Base-by-base conservation (phyloP, 2,113 vertebrate genomes). In the Rhea pennata region DNA sequence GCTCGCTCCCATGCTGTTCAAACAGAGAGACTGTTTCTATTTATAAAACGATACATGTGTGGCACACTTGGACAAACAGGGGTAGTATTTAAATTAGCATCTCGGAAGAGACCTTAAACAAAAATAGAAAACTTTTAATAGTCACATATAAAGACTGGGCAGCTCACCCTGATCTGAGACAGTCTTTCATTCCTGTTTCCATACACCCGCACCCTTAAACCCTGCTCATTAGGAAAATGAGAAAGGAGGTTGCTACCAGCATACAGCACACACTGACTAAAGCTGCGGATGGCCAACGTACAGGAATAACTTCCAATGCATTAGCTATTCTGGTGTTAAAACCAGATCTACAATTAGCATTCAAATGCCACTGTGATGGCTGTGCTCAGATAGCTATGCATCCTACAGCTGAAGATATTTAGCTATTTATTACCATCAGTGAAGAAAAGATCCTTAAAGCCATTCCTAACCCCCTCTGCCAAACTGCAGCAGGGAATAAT, bases 11-110 rank as follows among this genome's bases (percentile, higher is more conserved):
- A 48, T 10, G 44, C n/a, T 1, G 1, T 69, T 67, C 59, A 42
- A 88, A 82, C 50, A 86, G 70, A 71, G 53, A 56, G 73, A 61
- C 53, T 48, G 39, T 46, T 92, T 70, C 90, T 92, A 54, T 93
- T 87, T 95, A 92, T 95, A 88, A 83, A 82, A 92, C n/a, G 58
- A 75, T 71, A 74, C 39, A 90, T 6, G 3, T 72, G 50, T 83
- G 40, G 74, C 82, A 96, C 66, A 58, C 56, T 84, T 88, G 42
- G n/a, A 92, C 77, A 92, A 91, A 94, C 56, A 67, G 8, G 46
- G 50, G 23, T 12, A 46, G 71, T 48, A 89, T 83, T 75, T 91
- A 76, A 75, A 90, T 58, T 7, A 89, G 78, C 81, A 93, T 87
- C 69, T 69, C 92, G 54, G 61, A 87, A 91, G 82, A 50, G 53